Conservation (phyloP, 2,888 invertebrate genomes). For the Rhagonycha fulva region DNA sequence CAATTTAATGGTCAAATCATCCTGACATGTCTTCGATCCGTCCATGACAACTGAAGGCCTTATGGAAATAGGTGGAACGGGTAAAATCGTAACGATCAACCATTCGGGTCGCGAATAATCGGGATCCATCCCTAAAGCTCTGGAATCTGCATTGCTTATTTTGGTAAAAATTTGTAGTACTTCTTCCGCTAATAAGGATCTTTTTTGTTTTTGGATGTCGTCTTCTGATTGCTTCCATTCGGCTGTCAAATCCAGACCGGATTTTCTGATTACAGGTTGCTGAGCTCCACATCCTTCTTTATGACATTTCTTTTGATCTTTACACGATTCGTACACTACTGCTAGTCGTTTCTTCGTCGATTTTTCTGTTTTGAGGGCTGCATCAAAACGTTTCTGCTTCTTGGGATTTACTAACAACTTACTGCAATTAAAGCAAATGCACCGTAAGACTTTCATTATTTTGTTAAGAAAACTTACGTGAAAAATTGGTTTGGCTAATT, state of each 20-base stretch:
- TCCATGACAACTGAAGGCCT: slow-evolving; percentile 98
- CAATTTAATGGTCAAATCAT: slow-evolving; percentile 98
- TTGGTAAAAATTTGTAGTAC: slow-evolving; percentile 97
- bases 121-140: slow-evolving; percentile 94
- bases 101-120: slow-evolving; percentile 98
- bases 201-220: slow-evolving; percentile 96
- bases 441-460: slow-evolving; percentile 95
- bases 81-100: slow-evolving; percentile 98
- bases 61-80: slow-evolving; percentile 95
- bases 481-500: slow-evolving; percentile 97
- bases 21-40: slow-evolving; percentile 98
- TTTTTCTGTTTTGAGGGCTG: slow-evolving; percentile 94
- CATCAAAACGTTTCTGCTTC: slow-evolving; percentile 91
- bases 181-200: slow-evolving; percentile 88
- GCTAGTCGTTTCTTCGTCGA: slow-evolving; percentile 93
- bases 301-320: slow-evolving; percentile 97
- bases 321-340: slow-evolving; percentile 97
- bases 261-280: slow-evolving; percentile 89
- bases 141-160: slow-evolving; percentile 93
- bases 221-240: slow-evolving; percentile 99
- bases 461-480: slow-evolving; percentile 98
- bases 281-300: slow-evolving; percentile 98
- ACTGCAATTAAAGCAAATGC: slow-evolving; percentile 99
- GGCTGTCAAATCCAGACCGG: slow-evolving; percentile 90
- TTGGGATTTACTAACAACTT: slow-evolving; percentile 94